Evolutionary conservation across 2,888 invertebrate species (phyloP), one percentile per base, ranked within the genome.

Genomic region (Hecatera dysodea): DNA sequence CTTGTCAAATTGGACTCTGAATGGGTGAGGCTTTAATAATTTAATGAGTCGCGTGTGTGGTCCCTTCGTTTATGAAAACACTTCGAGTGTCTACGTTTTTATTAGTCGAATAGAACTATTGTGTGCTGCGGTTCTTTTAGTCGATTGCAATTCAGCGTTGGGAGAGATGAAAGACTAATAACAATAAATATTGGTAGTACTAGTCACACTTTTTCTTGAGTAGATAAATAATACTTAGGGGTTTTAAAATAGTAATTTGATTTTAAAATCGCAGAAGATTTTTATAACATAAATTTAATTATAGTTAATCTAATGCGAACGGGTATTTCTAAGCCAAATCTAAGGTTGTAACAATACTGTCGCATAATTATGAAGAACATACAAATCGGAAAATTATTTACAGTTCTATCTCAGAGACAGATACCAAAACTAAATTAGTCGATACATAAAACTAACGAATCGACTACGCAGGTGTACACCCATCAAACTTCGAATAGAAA

Each of bases 1-100:
- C 90, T 86, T 80, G 75, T 83, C 75, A 92, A 93, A 93, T 93
- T 93, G 93, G 91, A 90, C 88, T 90, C 89, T 91, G 82, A 86
- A 87, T 88, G 89, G 93, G 94, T 62, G 80, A 78, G 66, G 78
- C 72, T 64, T 80, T 78, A 84, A 85, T 84, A 84, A 84, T 83
- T 78, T 84, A 84, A 84, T 84, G 85, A 80, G 76, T 72, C 24
- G 24, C 61, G 82, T 78, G 87, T 85, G 87, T 80, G 86, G 87
- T 82, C 80, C 53, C 70, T 64, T 53, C 62, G 71, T 78, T 81
- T 80, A 81, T 84, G 78, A 73, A 74, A 77, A 80, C 64, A 63
- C 70, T 82, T 82, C 56, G 66, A 74, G 72, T 75, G 61, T 44
- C 81, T 81, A 65, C 67, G 33, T 75, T 77, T 71, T 72, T 84